These are phyloP conservation scores for Dioctria linearis DNA, from an alignment of 2,888 invertebrate genomes.

Conservation along the genomic window DNA sequence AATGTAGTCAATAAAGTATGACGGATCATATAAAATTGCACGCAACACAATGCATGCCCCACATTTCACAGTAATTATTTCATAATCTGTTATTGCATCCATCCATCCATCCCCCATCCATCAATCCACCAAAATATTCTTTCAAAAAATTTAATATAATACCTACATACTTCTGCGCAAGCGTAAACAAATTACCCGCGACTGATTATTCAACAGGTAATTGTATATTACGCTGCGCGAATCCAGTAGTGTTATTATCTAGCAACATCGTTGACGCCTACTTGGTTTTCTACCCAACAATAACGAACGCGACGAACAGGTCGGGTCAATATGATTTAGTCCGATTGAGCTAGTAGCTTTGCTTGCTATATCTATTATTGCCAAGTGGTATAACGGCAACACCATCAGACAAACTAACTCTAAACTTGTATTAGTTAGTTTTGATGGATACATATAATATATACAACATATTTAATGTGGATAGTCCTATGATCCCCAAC, in stretches of 20 bases:
- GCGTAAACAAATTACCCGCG: conserved; percentile 41
- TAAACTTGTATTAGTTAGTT: background rate
- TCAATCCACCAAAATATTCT: background rate
- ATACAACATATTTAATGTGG: too few relatives aligned
- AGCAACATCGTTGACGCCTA: conserved; percentile 38
- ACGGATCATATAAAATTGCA: background rate
- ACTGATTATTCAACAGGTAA: conserved; percentile 43
- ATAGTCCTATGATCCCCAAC: too few relatives aligned
- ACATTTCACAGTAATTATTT: background rate
- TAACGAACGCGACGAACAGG: too few relatives aligned
- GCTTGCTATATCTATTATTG: background rate
- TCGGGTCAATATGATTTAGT: too few relatives aligned
- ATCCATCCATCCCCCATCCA: too few relatives aligned
- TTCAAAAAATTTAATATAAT: conserved; percentile 28
- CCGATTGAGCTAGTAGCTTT: too few relatives aligned
- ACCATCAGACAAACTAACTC: conserved; percentile 6
- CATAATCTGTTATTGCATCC: background rate
- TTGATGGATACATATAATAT: background rate
- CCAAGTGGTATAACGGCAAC: conserved; percentile 26
- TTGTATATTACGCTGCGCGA: conserved; percentile 25
- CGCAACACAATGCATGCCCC: background rate
- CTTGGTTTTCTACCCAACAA: conserved; percentile 5
- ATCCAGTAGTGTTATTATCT: conserved; percentile 40
- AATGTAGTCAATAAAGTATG: background rate
- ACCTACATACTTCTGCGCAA: background rate